Evolutionary conservation across 1,140 invertebrate species (phyloP), one percentile per base, ranked within the genome.

Genomic region (Drosophila pallidifrons): DNA sequence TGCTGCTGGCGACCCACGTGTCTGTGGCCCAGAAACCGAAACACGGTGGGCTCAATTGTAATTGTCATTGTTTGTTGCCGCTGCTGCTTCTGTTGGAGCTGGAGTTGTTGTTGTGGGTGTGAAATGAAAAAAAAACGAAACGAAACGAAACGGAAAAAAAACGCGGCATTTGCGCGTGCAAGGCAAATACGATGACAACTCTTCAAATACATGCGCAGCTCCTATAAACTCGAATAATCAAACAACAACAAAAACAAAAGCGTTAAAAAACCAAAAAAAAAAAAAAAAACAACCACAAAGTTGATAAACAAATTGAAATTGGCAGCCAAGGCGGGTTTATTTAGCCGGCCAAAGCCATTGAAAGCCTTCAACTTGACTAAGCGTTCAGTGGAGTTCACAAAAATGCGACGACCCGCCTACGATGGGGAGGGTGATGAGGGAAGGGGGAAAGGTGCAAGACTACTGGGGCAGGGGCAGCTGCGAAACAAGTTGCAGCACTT

Each of bases 241-340:
- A 65, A 45, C 58, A 75, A 83, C 25, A 47, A 30, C 67, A 43
- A 61, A 77, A 72, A 67, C 47, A 70, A 77, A 45, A 72, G 15
- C 16, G 15, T 32, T 13, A 51, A 41, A 3, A 47, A 32, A 46
- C 41, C 52, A 59, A 28, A 52, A 52, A n/a, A 43, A 58, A 41
- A 73, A 63, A 15, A 20, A 72, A 35, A 75, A 79, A 45, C 46
- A 77, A 43, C 65, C 70, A 79, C 51, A 83, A 25, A 58, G 57
- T 47, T 63, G 71, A 69, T 75, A 79, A 79, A 69, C 59, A 54
- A 82, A 81, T 43, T 58, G 61, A 85, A 85, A 81, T 85, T 80
- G 81, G 73, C 77, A 79, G 76, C 81, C 81, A 83, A 83, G 81
- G 81, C 83, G 81, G 77, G 77, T 75, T 85, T 85, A 68, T 77